Base-by-base conservation (phyloP, 2,797 vertebrate genomes). In the Pangasius sanitwongsei region DNA sequence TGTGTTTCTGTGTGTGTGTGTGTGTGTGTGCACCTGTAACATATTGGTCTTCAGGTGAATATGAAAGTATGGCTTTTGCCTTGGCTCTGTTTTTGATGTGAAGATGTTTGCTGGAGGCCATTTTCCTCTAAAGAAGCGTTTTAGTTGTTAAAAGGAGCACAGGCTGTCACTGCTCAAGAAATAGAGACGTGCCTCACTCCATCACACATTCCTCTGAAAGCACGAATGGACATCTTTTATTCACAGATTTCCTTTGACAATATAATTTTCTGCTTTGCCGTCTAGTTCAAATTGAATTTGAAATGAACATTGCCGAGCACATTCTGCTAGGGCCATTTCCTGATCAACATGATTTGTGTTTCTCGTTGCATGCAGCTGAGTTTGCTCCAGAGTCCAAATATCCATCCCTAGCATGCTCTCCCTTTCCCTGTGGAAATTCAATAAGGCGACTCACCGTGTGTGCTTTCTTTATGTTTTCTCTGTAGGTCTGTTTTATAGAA, bases 231-330 rank as follows among this genome's bases (percentile, higher is more conserved):
- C 87, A 48, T 87, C 63, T 84, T 85, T 88, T 89, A 84, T 89
- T 87, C 75, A 82, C 89, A 55, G 75, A 87, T 88, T 77, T 85
- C 87, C 69, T 87, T 67, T 83, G 85, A 83, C 74, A 63, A 82
- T 87, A 85, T 90, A 83, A 85, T 89, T 78, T 70, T 82, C 89
- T 82, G 41, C 57, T 90, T 87, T 90, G 89, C 86, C 86, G 13
- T 88, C 67, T 48, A 44, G 75, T 88, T 88, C 75, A 90, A 88
- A 88, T 88, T 88, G 89, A 87, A 88, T 86, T 88, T 86, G 83
- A 88, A 90, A 90, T 90, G 86, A 86, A 88, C 87, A 78, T 69
- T 86, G 75, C 87, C 20, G 72, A 87, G 59, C 75, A 74, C 83
- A 67, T 75, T 90, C 86, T 31, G 57, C 67, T 70, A 55, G 67